Evolutionary conservation across 2,888 invertebrate genomes (phyloP), one percentile per base, ranked within the genome.

Genomic region (Melinopterus prodromus): DNA sequence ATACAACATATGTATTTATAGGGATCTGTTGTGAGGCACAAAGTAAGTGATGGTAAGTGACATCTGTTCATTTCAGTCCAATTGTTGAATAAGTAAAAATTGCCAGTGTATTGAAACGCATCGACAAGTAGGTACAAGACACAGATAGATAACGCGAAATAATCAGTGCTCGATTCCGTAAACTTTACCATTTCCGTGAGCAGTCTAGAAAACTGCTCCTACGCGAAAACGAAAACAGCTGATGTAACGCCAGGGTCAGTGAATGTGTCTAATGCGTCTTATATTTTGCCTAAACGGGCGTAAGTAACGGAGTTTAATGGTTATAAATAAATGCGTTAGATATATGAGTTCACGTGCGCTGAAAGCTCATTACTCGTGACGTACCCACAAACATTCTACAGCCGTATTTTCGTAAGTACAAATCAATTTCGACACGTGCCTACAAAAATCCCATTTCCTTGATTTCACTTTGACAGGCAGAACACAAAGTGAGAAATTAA

Each of bases 191-290:
- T 53, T 53, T 53, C 53, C 53, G 53, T 12, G 53, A 53, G 7
- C 53, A 9, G 53, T 12, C 53, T 9, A 53, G 53, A 53, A 53
- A 53, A 9, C 7, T 53, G 7, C 53, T 3, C 53, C 12, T 53
- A 53, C 53, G 53, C 53, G 53, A 53, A n/a, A 53, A 53, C 53
- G 53, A 53, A 53, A 53, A 53, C 53, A 53, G 53, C 53, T 53
- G 53, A 53, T 53, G 53, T 53, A 53, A 53, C 53, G 69, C 69
- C 75, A 79, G 79, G 75, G 72, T 78, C 69, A 77, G 75, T 77
- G 80, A 83, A 82, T 82, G 83, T 82, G 81, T 53, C 81, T 81
- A 81, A 83, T 83, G 82, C 83, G 83, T 81, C 81, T 81, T 81
- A 83, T 82, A 80, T 80, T 75, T 78, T 53, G 79, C 53, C 53